Evolutionary conservation across 2,888 invertebrate genomes (phyloP), one percentile per base, ranked within the genome.

Genomic region (Sarcophaga carnaria): DNA sequence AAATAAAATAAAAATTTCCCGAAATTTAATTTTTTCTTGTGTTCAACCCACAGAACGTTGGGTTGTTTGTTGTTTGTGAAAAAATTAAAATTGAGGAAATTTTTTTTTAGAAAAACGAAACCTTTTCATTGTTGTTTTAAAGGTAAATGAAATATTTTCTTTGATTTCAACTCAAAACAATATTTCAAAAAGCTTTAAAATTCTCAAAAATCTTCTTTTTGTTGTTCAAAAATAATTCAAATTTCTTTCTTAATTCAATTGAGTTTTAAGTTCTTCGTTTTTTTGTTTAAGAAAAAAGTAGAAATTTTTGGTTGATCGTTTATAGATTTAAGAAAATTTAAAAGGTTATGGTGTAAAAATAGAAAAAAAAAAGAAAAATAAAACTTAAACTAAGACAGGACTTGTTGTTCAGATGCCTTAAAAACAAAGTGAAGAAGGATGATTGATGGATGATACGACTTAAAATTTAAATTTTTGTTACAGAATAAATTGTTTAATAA

Each of bases 401-500:
- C 22, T 77, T 76, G 54, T 76, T 82, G 54, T 76, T 82, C 71
- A 72, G 64, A n/a, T 62, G 72, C 67, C 60, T 63, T 63, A 49
- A 67, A 54, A 64, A 54, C 49, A 27, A 54, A 54, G 4, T 11
- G 63, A 47, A 49, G 14, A 17, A 37, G 12, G 20, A 37, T 27
- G 22, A 12, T 64, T 22, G 22, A 22, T 22, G 22, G 20, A 17
- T 22, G 60, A 67, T 37, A 63, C 11, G 22, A 60, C 71, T 78
- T 72, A 62, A 27, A 63, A 37, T 11, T 64, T 66, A 78, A 66
- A 10, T 49, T 83, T 75, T 75, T 66, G 64, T 14, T 49, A 37
- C n/a, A 37, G 4, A 49, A 11, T 76, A 67, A 62, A 66, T 66
- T 86, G 89, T 89, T 91, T 92, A 92, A 89, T 89, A 92, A 91